phyloP scores from a whole-genome alignment of 2,888 invertebrate genomes.

The Ectemnius lituratus region DNA sequence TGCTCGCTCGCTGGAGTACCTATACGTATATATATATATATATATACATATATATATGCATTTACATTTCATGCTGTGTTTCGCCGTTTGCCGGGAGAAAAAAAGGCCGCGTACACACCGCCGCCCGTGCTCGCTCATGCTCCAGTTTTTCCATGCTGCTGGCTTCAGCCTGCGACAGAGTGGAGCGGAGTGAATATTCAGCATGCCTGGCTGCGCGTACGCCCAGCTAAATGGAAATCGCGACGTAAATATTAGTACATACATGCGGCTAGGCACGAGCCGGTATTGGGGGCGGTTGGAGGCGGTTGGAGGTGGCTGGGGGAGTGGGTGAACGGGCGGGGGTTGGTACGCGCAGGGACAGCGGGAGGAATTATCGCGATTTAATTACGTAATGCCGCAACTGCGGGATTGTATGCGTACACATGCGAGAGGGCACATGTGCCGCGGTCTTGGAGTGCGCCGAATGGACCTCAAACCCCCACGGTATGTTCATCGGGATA shows the following conservation, averaged over 20 bases:
- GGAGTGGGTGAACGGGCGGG: conserved; percentile 25
- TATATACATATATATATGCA: no score
- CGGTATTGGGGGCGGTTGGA: neutral
- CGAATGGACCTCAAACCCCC: conserved; percentile 50
- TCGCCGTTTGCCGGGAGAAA: no score
- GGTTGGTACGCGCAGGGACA: conserved; percentile 7
- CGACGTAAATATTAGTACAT: conserved; percentile 1
- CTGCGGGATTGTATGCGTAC: conserved; percentile 18
- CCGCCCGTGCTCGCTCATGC: no score
- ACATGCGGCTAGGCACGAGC: no score
- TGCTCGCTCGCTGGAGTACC: no score
- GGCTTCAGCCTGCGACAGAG: no score
- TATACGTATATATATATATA: no score
- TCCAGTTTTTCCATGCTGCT: no score
- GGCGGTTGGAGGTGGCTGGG: neutral
- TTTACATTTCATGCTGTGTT: no score
- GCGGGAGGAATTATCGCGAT: conserved; percentile 55
- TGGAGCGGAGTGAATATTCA: no score
- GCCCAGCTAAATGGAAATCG: neutral
- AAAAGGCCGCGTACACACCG: no score
- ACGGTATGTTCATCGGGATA: conserved; percentile 52
- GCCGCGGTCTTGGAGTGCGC: conserved; percentile 34
- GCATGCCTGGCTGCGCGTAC: no score
- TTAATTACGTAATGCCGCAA: conserved; percentile 62
- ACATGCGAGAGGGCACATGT: conserved; percentile 37